These are phyloP conservation scores for Pholis gunnellus DNA, from an alignment of 2,113 vertebrate species.

Conservation along the genomic window DNA sequence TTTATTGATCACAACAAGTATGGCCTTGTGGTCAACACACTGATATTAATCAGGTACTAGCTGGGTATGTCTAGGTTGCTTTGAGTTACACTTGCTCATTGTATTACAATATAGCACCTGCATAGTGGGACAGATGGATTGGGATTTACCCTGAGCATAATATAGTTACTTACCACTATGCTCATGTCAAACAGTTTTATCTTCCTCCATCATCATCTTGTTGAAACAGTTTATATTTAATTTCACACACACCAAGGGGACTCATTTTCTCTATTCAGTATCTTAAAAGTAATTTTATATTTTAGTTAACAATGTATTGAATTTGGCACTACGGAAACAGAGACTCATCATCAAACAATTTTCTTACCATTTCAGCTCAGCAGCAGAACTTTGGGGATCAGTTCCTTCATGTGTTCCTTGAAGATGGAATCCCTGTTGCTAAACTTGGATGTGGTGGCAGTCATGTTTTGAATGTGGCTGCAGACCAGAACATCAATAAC, in stretches of 20 bases:
- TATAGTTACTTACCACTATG: not conserved
- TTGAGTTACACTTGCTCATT: not conserved
- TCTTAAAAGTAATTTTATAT: not conserved
- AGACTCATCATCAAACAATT: constrained; percentile 34
- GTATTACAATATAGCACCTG: not conserved
- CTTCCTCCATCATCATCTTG: not conserved
- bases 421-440: constrained; percentile 84
- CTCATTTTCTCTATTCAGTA: not conserved
- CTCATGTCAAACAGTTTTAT: not conserved
- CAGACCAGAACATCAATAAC: constrained; percentile 77
- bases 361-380: constrained; percentile 78
- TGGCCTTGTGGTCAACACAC: constrained; percentile 24
- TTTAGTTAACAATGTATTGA: not conserved
- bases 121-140: not conserved
- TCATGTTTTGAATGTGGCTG: constrained; percentile 79
- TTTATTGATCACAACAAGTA: constrained; percentile 35
- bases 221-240: constrained; percentile 2
- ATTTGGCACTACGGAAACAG: not conserved
- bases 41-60: constrained; percentile 17
- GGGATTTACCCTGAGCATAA: not conserved
- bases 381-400: constrained; percentile 83
- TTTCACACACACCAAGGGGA: not conserved
- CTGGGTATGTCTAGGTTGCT: not conserved
- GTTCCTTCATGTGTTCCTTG: constrained; percentile 90
- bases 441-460: constrained; percentile 82